Evolutionary conservation across 2,113 vertebrate species (phyloP).

Genomic region (Ranitomeya imitator): DNA sequence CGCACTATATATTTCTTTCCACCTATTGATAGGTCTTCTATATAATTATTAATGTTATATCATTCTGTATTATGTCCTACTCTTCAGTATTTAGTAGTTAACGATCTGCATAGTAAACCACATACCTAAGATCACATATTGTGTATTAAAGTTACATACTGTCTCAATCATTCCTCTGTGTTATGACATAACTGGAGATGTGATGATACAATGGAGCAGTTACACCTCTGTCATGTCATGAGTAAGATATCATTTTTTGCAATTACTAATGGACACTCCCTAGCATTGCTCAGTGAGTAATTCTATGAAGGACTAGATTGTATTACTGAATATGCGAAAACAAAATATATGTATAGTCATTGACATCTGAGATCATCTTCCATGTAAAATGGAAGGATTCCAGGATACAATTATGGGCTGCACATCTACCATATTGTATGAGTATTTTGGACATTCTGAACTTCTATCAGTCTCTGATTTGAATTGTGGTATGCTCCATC

Average conservation of each 20-base stretch:
- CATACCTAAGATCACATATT: background rate
- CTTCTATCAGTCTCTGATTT: too few species aligned
- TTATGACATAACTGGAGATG: background rate
- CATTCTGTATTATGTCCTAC: background rate
- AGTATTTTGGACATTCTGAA: too few species aligned
- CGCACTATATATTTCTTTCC: too few species aligned
- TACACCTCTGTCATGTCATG: conserved; percentile 17
- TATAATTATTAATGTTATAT: too few species aligned
- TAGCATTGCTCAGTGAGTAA: conserved; percentile 12
- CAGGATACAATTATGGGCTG: background rate
- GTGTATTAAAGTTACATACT: background rate
- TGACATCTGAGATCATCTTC: background rate
- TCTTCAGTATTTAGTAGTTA: background rate
- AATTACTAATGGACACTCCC: conserved; percentile 19
- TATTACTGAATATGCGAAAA: background rate
- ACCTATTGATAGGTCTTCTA: too few species aligned
- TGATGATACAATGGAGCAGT: background rate
- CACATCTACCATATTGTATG: background rate
- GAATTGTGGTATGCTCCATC: too few species aligned
- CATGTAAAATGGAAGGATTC: too few species aligned
- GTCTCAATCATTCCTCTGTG: background rate
- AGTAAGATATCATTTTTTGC: background rate
- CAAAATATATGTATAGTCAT: background rate
- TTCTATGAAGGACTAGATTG: conserved; percentile 4
- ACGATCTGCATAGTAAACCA: background rate